Evolutionary conservation across 2,113 vertebrate genomes (phyloP).

Genomic region (Sphaerodactylus townsendi): DNA sequence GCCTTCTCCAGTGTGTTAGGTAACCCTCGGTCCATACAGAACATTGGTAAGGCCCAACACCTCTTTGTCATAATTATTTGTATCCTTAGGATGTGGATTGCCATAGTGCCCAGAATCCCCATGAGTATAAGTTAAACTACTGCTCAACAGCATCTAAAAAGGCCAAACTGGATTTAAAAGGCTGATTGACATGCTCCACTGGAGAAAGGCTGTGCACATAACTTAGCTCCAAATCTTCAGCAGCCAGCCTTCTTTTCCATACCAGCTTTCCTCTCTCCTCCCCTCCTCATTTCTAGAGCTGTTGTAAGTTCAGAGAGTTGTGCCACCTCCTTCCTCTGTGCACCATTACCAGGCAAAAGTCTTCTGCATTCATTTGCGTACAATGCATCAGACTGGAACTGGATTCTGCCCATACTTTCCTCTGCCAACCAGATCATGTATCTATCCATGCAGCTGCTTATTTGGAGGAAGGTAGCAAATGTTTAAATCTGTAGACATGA

Average conservation of each 20-base stretch:
- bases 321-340: neutral
- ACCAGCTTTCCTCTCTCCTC: neutral
- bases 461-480: neutral
- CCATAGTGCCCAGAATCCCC: neutral
- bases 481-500: neutral
- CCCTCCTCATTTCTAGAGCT: too few relatives aligned
- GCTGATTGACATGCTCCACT: neutral
- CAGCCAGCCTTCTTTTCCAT: neutral
- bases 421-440: neutral
- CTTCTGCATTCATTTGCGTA: neutral
- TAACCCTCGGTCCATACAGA: neutral
- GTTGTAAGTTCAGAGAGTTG: neutral
- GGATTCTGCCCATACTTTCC: neutral
- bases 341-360: neutral
- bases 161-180: neutral
- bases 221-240: neutral
- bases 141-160: neutral
- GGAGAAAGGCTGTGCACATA: neutral
- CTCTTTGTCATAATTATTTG: neutral
- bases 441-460: too few relatives aligned
- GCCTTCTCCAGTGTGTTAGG: neutral
- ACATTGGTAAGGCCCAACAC: neutral
- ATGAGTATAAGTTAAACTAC: neutral
- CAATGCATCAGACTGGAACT: neutral
- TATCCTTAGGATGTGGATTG: neutral